phyloP scores from a whole-genome alignment of 2,888 invertebrate species.

The Protodeltote pygarga region DNA sequence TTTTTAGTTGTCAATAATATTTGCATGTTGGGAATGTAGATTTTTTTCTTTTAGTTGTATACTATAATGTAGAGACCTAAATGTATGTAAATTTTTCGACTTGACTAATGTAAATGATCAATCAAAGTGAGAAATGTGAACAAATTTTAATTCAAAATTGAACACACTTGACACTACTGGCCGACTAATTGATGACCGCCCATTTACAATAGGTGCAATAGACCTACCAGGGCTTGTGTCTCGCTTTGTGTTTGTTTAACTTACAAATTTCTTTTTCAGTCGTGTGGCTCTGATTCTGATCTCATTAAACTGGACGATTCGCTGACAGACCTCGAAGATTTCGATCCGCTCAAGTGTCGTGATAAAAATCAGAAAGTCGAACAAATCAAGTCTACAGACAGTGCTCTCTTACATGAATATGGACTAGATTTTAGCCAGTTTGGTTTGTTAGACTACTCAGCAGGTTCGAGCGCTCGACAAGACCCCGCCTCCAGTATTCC shows the following conservation, averaged over 20 bases:
- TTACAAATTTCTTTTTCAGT: constrained; percentile 77
- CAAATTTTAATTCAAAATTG: not conserved
- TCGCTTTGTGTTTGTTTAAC: constrained; percentile 61
- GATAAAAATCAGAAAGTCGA: constrained; percentile 71
- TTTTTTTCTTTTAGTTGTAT: not conserved
- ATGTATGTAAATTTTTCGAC: not conserved
- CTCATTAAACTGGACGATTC: constrained; percentile 82
- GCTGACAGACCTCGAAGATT: constrained; percentile 77
- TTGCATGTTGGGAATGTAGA: constrained; percentile 6
- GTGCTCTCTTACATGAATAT: constrained; percentile 91
- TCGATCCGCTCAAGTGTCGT: constrained; percentile 77
- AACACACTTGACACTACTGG: not conserved
- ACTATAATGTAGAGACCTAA: not conserved
- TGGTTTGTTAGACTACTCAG: constrained; percentile 79
- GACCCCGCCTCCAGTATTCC: constrained; percentile 66
- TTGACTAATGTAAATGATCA: constrained; percentile 26
- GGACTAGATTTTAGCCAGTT: constrained; percentile 89
- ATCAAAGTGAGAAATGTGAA: constrained; percentile 5
- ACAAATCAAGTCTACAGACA: constrained; percentile 83
- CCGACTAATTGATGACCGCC: constrained; percentile 8
- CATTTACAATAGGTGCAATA: constrained; percentile 9
- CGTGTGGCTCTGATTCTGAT: constrained; percentile 77
- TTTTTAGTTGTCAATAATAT: not conserved
- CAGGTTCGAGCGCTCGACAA: constrained; percentile 59
- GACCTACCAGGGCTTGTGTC: constrained; percentile 24